These are phyloP conservation scores for Diplosoma virens DNA, from an alignment of 23 tunicate species.

Conservation along the genomic window DNA sequence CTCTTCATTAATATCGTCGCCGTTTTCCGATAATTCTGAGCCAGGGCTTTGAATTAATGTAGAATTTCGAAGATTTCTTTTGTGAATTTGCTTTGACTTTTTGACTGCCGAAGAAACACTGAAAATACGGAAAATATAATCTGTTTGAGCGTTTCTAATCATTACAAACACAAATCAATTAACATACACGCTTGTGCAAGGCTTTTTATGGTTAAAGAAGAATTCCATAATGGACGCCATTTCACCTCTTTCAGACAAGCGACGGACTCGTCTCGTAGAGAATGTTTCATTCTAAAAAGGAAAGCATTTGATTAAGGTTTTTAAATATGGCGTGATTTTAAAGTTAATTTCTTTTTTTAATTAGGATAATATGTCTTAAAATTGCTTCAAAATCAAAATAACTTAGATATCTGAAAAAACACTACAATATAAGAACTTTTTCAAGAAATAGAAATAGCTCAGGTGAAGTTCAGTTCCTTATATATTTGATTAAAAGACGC, in stretches of 20 bases:
- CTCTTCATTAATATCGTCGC: background rate
- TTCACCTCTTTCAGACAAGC: constrained; percentile 57
- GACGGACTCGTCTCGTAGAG: constrained; percentile 19
- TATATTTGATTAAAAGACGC: too few relatives aligned
- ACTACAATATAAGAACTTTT: too few relatives aligned
- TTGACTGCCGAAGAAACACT: background rate
- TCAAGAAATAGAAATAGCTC: too few relatives aligned
- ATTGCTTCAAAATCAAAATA: too few relatives aligned
- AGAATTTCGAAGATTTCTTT: background rate
- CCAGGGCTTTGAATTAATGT: background rate
- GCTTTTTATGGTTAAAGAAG: constrained; percentile 42
- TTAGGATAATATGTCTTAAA: too few relatives aligned
- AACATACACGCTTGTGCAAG: constrained; percentile 3
- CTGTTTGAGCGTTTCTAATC: background rate
- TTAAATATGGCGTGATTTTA: background rate
- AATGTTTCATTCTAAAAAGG: constrained; percentile 1
- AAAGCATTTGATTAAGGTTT: too few relatives aligned
- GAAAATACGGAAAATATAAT: background rate
- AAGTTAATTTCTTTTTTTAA: too few relatives aligned
- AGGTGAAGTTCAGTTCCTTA: too few relatives aligned
- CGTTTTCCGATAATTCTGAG: background rate
- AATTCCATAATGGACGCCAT: constrained; percentile 69
- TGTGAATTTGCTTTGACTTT: background rate
- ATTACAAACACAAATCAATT: background rate
- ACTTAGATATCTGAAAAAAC: too few relatives aligned